Evolutionary conservation across 2,888 invertebrate genomes (phyloP), one percentile per base, ranked within the genome.

Genomic region (Ptychoptera albimana): DNA sequence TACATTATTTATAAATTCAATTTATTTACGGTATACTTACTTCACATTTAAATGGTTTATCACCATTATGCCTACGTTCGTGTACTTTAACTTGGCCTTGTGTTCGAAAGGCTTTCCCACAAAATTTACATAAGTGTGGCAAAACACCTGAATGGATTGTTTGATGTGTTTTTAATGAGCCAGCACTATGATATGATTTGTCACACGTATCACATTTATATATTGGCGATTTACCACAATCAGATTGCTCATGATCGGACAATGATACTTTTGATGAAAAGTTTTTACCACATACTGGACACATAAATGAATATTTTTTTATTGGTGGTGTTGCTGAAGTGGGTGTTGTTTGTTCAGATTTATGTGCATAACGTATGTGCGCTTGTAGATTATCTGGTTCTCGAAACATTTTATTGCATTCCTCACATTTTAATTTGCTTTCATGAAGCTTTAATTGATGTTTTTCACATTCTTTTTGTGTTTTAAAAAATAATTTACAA

Each of bases 11-110:
- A 15, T 35, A 15, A 9, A 34, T 8, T 37, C 15, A n/a, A 16
- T 16, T 16, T 7, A 3, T 32, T 13, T n/a, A 10, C 12, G 11
- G 29, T 2, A 1, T 38, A 53, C 59, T 55, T 51, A 65, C 64
- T 50, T 64, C 58, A 50, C 71, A 71, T 50, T 66, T 63, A 50
- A 64, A 71, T 3, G 71, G 70, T 48, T 70, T 70, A 48, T 66
- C 64, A 12, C 69, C 68, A 1, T 65, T 68, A 50, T 71, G 71
- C 1, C 61, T 60, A 23, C 67, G 58, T 50, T 59, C 57, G 49
- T 66, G 65, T 14, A 62, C 55, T 46, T 59, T 60, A 30, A 61
- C 49, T 48, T 64, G 62, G 8, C 60, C 61, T 48, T 60, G 60
- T 52, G 61, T 60, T 23, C 57, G 56, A 47, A 60, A 64, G 37